Percentiles rank a stretch among this genome's conserved stretches.
phyloP scores from a whole-genome alignment of 2,113 vertebrate species.

The Ochotona princeps region DNA sequence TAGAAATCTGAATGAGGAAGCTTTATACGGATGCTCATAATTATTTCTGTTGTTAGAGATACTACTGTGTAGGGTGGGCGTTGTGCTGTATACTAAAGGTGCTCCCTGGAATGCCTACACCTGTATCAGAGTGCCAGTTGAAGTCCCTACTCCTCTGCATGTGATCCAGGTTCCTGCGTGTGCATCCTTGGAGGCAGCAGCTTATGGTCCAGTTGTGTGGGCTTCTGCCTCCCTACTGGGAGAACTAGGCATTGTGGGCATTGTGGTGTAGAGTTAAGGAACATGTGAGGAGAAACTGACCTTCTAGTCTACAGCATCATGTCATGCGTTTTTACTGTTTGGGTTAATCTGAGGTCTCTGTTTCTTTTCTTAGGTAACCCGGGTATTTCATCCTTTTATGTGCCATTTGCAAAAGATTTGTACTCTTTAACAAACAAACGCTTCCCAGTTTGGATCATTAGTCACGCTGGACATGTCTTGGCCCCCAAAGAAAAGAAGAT shows the following conservation, averaged over 20 bases:
- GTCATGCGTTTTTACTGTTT: not conserved
- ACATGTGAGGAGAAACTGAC: not conserved
- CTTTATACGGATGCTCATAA: not conserved
- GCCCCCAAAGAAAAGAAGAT: slow-evolving; percentile 89
- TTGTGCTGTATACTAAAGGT: not conserved
- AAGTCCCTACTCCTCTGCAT: no score
- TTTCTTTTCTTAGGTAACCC: slow-evolving; percentile 93
- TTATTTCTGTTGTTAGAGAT: slow-evolving; percentile 6
- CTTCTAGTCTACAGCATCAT: not conserved
- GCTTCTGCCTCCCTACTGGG: not conserved
- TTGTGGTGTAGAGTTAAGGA: not conserved
- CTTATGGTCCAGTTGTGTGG: no score
- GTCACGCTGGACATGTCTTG: slow-evolving; percentile 93
- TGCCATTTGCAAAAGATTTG: slow-evolving; percentile 91
- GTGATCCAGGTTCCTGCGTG: no score
- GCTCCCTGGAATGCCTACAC: not conserved
- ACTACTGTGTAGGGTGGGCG: not conserved
- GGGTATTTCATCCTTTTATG: slow-evolving; percentile 92
- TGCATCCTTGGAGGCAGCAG: no score
- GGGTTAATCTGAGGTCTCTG: slow-evolving; percentile 59
- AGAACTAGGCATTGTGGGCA: not conserved
- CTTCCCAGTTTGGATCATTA: slow-evolving; percentile 94
- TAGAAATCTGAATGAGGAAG: not conserved
- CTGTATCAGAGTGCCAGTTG: not conserved
- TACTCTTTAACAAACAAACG: slow-evolving; percentile 85